Evolutionary conservation across 2,113 vertebrate genomes (phyloP), one percentile per base, ranked within the genome.

Genomic region (Zosterops japonicus): DNA sequence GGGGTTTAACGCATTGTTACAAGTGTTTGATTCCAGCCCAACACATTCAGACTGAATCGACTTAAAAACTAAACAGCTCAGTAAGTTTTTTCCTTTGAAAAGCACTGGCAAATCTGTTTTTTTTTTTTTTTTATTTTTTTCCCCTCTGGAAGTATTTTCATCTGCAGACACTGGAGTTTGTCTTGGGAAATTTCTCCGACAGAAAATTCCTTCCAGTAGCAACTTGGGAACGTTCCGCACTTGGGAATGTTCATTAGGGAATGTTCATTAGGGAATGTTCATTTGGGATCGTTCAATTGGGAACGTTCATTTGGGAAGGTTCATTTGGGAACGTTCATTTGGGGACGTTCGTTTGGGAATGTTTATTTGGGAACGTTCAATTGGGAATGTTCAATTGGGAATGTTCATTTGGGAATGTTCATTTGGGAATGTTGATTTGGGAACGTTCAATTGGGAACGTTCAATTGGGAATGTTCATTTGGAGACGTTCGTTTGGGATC

Each of bases 1-100:
- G 63, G 24, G 83, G 24, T 96, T 86, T 83, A 89, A 86, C 81
- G 89, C 91, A 87, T 87, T 92, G 86, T 83, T 92, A 83, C 56
- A 81, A n/a, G 49, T 53, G 70, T 92, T 93, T 94, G 86, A 89
- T 91, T 95, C 1, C 0, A 87, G 28, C 86, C 63, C 75, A 93
- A 42, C 31, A 1, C 11, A 21, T 83, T 96, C 89, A 77, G 36
- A 70, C 14, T 5, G 4, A 83, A 75, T 5, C 7, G 9, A 83
- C 68, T 77, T 23, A 12, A 85, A 39, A 72, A 70, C 81, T 36
- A 88, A 93, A 71, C n/a, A 78, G 68, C 56, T 92, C 16, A 13
- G 27, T 81, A 63, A 86, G 56, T 24, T 93, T 88, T 88, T 80
- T 83, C 10, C 21, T 83, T 83, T 57, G 60, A 64, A 87, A 80